Base-by-base conservation (phyloP, 37 sponge, comb jelly and placozoan species). In the Bolinopsis microptera region DNA sequence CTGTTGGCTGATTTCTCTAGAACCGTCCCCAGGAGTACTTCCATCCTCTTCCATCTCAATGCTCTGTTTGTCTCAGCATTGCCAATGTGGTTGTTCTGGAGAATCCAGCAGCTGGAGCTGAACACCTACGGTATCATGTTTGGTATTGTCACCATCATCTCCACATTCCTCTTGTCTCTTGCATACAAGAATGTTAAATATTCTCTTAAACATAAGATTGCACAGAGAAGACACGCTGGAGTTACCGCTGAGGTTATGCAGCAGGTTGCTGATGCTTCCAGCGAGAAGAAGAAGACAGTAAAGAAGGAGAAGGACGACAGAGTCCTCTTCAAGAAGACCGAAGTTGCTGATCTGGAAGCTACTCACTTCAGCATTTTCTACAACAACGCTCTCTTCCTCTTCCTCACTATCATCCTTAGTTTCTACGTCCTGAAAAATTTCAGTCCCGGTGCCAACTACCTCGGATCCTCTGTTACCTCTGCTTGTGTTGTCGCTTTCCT, bases 331-430 rank as follows among this genome's bases (percentile, higher is more conserved):
- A 95, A 94, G 94, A 97, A 94, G 95, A 98, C 96, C 69, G 95
- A 97, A 92, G 99, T 98, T 24, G 96, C 99, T 39, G 97, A 98
- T 68, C 69, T 93, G 69, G 97, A 98, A 90, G 99, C 99, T 1
- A 97, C 99, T 1, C 94, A 97, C 30, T 98, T 98, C 94, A 94
- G 97, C 34, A 98, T 98, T 68, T 98, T 98, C 95, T 98, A 98
- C 95, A 98, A 96, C 96, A 98, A 98, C 93, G 93, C 97, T 38
- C 95, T 98, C 69, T 98, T 94, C 94, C 83, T 98, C 35, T 94
- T 98, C 90, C 93, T 98, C 24, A 80, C 97, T 40, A 76, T 98
- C n/a, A 37, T 92, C 24, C 72, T 96, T 25, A 94, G 95, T 68
- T 94, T 94, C 94, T 97, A 96, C 93, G 94, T 98, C 48, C 94